These are phyloP conservation scores for Hypsibius dujardini DNA, from an alignment of 1,140 invertebrate species.

Conservation along the genomic window DNA sequence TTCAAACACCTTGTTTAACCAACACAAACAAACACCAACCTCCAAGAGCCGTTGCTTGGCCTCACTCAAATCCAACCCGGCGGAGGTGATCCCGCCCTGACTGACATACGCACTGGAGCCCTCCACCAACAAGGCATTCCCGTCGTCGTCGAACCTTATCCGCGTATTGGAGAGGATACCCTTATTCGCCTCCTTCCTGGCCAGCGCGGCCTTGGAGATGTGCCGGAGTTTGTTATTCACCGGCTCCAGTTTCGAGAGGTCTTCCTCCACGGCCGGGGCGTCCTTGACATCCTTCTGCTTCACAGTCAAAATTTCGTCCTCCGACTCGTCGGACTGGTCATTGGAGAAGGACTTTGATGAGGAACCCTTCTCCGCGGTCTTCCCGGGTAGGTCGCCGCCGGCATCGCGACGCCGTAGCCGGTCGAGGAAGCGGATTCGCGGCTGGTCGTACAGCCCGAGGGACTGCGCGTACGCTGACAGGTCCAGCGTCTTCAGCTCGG, in stretches of 20 bases:
- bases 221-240: conserved; percentile 46
- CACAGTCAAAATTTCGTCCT: conserved; percentile 32
- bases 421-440: conserved; percentile 65
- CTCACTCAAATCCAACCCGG: conserved; percentile 9
- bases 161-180: conserved; percentile 66
- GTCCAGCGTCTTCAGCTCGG: conserved; percentile 43
- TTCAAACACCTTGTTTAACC: too few species aligned
- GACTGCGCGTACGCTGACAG: conserved; percentile 62
- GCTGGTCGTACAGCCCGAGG: conserved; percentile 62
- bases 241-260: conserved; percentile 26
- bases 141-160: conserved; percentile 60
- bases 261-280: conserved; percentile 23
- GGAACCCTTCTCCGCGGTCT: conserved; percentile 23
- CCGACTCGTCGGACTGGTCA: conserved; percentile 42
- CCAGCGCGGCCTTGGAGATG: conserved; percentile 59
- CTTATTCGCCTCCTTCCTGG: conserved; percentile 70
- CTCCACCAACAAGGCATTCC: conserved; percentile 35
- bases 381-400: conserved; percentile 19
- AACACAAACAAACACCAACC: neutral
- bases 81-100: conserved; percentile 15
- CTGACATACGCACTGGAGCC: conserved; percentile 11
- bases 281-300: conserved; percentile 26
- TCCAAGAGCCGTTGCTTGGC: conserved; percentile 10
- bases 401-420: conserved; percentile 24
- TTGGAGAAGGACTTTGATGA: conserved; percentile 17